A percentile compares a stretch with the other conserved stretches of the same genome.
phyloP scores from a whole-genome alignment of 1,140 invertebrate species.

The Rhopalosiphum padi region DNA sequence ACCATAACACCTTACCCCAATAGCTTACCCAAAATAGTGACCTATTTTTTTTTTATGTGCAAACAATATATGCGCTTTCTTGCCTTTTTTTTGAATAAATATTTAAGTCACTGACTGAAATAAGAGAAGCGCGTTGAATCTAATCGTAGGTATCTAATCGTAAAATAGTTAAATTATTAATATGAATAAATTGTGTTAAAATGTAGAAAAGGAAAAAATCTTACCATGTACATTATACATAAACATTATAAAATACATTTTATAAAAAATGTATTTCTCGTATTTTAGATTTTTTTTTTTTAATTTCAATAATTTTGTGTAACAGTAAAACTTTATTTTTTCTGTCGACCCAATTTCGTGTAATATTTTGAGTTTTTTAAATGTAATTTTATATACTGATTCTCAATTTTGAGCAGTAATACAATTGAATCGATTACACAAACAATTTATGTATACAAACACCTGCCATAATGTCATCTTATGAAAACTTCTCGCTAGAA shows the following conservation, averaged over 20 bases:
- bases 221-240: not conserved
- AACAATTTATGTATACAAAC: too few species aligned
- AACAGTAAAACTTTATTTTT: too few species aligned
- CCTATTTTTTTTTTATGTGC: not conserved
- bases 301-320: too few species aligned
- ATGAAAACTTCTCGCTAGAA: too few species aligned
- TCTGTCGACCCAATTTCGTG: too few species aligned
- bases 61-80: not conserved
- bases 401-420: too few species aligned
- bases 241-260: not conserved
- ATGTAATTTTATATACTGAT: too few species aligned
- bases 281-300: not conserved
- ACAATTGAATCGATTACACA: too few species aligned
- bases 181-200: not conserved
- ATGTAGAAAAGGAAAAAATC: not conserved
- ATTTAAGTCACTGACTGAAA: not conserved
- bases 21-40: not conserved
- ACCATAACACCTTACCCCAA: not conserved
- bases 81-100: not conserved
- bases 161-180: conserved; percentile 31
- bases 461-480: too few species aligned
- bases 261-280: not conserved
- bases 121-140: not conserved
- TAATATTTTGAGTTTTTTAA: too few species aligned
- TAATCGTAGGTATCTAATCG: not conserved